These are phyloP conservation scores for Cinclus cinclus DNA, from an alignment of 2,113 vertebrate species.

Conservation along the genomic window DNA sequence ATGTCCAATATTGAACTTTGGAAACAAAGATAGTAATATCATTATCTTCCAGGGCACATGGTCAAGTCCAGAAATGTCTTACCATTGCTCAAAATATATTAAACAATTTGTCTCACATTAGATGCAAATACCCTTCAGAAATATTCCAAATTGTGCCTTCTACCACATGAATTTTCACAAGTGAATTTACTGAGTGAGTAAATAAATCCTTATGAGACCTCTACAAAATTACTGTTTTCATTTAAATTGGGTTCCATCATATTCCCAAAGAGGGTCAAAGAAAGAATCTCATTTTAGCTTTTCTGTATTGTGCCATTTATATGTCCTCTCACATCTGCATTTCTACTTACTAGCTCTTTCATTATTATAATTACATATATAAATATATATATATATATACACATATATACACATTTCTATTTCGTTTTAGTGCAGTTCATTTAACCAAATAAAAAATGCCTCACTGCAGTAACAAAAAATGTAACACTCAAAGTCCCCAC, in stretches of 20 bases:
- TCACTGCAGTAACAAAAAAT: neutral
- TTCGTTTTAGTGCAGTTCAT: neutral
- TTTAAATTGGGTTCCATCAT: neutral
- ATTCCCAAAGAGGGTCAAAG: neutral
- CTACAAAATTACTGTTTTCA: neutral
- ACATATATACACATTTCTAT: too few species aligned
- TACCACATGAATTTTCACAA: neutral
- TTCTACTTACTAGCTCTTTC: neutral
- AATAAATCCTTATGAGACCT: slow-evolving; percentile 6
- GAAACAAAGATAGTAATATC: neutral
- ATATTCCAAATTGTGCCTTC: neutral
- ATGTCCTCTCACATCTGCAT: neutral
- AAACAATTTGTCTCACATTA: slow-evolving; percentile 12
- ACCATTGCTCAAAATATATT: slow-evolving; percentile 24
- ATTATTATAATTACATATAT: neutral
- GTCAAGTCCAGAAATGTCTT: neutral
- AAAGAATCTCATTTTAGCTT: neutral
- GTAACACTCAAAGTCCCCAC: neutral
- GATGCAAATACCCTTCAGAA: neutral
- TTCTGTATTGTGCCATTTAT: neutral
- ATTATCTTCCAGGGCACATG: neutral
- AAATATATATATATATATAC: neutral
- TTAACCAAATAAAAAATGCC: neutral
- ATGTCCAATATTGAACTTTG: neutral
- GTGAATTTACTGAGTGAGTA: slow-evolving; percentile 25